phyloP scores from a whole-genome alignment of 2,113 vertebrate genomes.

The Onychorhynchus coronatus region DNA sequence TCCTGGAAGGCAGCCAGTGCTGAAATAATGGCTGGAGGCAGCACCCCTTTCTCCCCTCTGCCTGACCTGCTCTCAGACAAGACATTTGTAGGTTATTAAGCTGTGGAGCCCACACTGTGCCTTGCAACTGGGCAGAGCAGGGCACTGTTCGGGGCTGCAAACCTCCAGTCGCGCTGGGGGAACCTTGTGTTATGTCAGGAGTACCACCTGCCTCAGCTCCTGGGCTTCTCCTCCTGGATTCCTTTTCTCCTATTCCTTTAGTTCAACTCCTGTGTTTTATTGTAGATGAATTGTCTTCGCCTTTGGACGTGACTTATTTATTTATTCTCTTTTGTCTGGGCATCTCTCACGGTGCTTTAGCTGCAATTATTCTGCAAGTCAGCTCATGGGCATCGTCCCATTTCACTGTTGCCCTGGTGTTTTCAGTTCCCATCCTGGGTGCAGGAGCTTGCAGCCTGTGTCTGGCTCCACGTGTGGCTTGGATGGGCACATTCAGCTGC shows the following conservation, averaged over 20 bases:
- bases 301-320: neutral
- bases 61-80: neutral
- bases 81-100: neutral
- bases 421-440: neutral
- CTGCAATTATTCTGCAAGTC: neutral
- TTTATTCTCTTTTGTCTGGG: constrained; percentile 27
- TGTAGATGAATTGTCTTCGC: neutral
- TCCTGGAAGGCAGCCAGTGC: constrained; percentile 55
- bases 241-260: neutral
- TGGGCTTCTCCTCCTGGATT: neutral
- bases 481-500: neutral
- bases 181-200: neutral
- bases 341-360: neutral
- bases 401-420: neutral
- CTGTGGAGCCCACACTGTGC: neutral
- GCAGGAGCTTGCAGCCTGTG: neutral
- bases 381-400: neutral
- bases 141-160: neutral
- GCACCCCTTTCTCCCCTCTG: neutral
- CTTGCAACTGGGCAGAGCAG: neutral
- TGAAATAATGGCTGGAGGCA: neutral
- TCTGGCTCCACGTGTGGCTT: neutral
- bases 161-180: neutral
- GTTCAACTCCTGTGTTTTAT: neutral
- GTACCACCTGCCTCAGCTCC: neutral